A percentile compares a stretch with the other conserved stretches of the same genome.
Conservation (phyloP, 2,888 invertebrate species). For the Cerceris rybyensis region DNA sequence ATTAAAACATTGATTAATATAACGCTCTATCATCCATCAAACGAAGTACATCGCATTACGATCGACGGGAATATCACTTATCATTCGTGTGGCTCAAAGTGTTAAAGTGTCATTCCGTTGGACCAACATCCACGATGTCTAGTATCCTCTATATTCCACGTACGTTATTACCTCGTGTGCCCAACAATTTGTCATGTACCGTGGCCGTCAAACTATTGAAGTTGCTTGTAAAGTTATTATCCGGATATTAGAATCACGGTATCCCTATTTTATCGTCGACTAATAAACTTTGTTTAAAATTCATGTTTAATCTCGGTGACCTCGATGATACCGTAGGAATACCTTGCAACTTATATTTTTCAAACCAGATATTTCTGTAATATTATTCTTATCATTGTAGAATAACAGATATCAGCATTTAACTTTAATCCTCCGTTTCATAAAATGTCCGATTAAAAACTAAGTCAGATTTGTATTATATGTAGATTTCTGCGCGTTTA, state of each 20-base stretch:
- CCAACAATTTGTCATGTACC: constrained; percentile 50
- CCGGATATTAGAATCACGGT: not conserved
- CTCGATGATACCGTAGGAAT: too few relatives aligned
- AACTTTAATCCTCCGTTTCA: too few relatives aligned
- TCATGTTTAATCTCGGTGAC: too few relatives aligned
- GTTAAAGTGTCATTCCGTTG: constrained; percentile 52
- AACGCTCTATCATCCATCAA: constrained; percentile 37
- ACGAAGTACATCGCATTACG: constrained; percentile 13
- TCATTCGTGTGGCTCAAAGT: constrained; percentile 49
- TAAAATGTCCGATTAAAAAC: too few relatives aligned
- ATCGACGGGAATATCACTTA: constrained; percentile 52
- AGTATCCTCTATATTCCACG: constrained; percentile 40
- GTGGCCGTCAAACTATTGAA: constrained; percentile 20
- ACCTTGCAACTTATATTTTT: too few relatives aligned
- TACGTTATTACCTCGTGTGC: constrained; percentile 27
- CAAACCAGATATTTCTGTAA: too few relatives aligned
- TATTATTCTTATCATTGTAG: too few relatives aligned
- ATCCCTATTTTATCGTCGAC: not conserved
- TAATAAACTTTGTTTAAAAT: not conserved
- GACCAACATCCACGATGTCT: constrained; percentile 51
- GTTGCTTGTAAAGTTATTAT: constrained; percentile 7
- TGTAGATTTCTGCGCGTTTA: too few relatives aligned
- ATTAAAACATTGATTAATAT: constrained; percentile 33
- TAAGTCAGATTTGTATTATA: too few relatives aligned
- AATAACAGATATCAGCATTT: too few relatives aligned